phyloP scores from a whole-genome alignment of 2,797 vertebrate species.

The Avahi laniger region DNA sequence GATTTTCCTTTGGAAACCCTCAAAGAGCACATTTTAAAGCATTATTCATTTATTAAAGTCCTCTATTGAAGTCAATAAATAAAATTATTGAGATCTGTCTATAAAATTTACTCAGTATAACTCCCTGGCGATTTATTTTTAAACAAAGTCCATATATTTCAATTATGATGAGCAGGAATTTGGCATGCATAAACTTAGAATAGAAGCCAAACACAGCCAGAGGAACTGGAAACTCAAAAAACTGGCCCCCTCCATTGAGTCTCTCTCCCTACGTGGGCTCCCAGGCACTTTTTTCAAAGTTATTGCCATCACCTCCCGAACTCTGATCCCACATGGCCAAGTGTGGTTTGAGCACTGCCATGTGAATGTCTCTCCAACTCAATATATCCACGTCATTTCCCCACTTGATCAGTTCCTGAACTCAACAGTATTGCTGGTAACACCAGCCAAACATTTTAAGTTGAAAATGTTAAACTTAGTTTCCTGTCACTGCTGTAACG shows the following conservation, averaged over 20 bases:
- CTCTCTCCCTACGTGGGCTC: neutral
- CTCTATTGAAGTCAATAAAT: constrained; percentile 60
- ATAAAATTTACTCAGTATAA: constrained; percentile 58
- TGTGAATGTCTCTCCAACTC: neutral
- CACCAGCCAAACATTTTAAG: constrained; percentile 21
- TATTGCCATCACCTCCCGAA: constrained; percentile 23
- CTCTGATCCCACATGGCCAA: neutral
- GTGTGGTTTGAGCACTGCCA: neutral
- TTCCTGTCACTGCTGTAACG: constrained; percentile 16
- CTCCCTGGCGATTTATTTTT: constrained; percentile 21
- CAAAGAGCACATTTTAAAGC: constrained; percentile 53
- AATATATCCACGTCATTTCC: neutral
- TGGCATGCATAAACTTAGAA: constrained; percentile 3
- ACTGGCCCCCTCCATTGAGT: neutral
- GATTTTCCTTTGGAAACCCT: constrained; percentile 68
- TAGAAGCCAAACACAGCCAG: constrained; percentile 24
- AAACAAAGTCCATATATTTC: constrained; percentile 51
- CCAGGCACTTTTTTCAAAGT: neutral
- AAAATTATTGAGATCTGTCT: constrained; percentile 41
- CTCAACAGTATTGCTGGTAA: constrained; percentile 3
- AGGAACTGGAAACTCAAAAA: constrained; percentile 44
- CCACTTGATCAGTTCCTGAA: constrained; percentile 16
- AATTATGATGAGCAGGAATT: constrained; percentile 35
- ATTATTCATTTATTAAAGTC: constrained; percentile 61
- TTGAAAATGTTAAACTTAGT: neutral